Conservation (phyloP, 1,140 invertebrate species). For the Panonychus citri region DNA sequence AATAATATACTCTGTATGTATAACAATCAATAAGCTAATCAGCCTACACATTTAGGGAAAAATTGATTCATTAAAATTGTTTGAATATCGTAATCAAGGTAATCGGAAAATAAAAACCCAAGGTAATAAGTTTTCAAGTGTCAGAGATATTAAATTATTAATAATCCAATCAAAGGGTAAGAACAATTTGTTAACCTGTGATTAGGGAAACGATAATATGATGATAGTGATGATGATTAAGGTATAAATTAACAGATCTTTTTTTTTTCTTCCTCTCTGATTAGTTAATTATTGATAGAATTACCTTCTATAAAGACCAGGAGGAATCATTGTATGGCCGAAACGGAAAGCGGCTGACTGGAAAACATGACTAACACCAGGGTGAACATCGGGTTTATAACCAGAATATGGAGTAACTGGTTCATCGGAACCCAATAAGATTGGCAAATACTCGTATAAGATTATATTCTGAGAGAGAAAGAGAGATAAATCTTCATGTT, state of each 20-base stretch:
- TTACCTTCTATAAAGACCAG: slow-evolving; percentile 50
- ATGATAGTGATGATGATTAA: neutral
- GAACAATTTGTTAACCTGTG: neutral
- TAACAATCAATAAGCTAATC: too few species aligned
- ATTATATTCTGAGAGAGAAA: slow-evolving; percentile 62
- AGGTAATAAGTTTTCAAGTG: too few species aligned
- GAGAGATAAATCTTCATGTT: slow-evolving; percentile 8
- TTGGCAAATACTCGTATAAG: slow-evolving; percentile 84
- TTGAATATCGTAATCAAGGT: too few species aligned
- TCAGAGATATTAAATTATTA: too few species aligned
- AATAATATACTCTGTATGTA: too few species aligned
- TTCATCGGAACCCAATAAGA: slow-evolving; percentile 33
- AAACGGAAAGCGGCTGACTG: slow-evolving; percentile 91
- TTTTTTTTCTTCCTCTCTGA: too few species aligned
- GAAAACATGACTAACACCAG: slow-evolving; percentile 88
- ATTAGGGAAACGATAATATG: neutral
- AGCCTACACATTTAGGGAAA: too few species aligned
- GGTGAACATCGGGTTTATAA: slow-evolving; percentile 77
- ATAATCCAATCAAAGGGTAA: too few species aligned
- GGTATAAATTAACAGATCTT: too few species aligned
- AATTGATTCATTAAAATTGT: too few species aligned
- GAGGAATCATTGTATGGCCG: slow-evolving; percentile 84
- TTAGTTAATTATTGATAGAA: too few species aligned
- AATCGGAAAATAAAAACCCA: too few species aligned
- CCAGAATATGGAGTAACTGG: slow-evolving; percentile 21